Evolutionary conservation across 2,888 invertebrate genomes (phyloP), one percentile per base, ranked within the genome.

Genomic region (Leptarthrus brevirostris): DNA sequence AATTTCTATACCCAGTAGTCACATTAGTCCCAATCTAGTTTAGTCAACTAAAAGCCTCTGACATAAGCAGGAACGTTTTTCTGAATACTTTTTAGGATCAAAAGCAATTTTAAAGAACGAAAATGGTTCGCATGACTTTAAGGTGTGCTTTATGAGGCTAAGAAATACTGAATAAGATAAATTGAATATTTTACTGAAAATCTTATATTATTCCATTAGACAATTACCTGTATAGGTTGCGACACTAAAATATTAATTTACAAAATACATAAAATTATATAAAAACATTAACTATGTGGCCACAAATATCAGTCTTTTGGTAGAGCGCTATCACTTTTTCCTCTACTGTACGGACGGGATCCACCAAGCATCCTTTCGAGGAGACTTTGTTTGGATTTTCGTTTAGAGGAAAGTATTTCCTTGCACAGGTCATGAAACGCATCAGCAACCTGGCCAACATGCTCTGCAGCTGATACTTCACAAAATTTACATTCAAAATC

Each of bases 381-480:
- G 2, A 95, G 84, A 64, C 94, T 94, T 81, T 94, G 94, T 82
- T 95, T 96, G 79, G 93, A 93, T 81, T 94, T 89, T 78, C 94
- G 88, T 79, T 95, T 88, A 8, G 91, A 90, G 18, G 91, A 89
- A 74, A 95, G 86, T 3, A 96, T 93, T 80, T 95, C 93, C 20
- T 93, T 89, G 83, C 94, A 94, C 22, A 95, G 88, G 80, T 95
- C 95, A 82, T 91, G 92, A 86, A 93, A 96, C 16, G 92, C 93
- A 77, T 94, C 93, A 0, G 93, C 93, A 3, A 96, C 92, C 81
- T 93, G 93, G 72, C 90, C 89, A 8, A 93, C 92, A 86, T 95
- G 94, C 83, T 96, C 95, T 0, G 95, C 94, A 0, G 95, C 95
- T 0, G 95, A 92, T 10, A 95, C 92, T 85, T 96, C 95, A 44